Conservation (phyloP, 2,888 invertebrate genomes). For the Megaustenia siamemsis region DNA sequence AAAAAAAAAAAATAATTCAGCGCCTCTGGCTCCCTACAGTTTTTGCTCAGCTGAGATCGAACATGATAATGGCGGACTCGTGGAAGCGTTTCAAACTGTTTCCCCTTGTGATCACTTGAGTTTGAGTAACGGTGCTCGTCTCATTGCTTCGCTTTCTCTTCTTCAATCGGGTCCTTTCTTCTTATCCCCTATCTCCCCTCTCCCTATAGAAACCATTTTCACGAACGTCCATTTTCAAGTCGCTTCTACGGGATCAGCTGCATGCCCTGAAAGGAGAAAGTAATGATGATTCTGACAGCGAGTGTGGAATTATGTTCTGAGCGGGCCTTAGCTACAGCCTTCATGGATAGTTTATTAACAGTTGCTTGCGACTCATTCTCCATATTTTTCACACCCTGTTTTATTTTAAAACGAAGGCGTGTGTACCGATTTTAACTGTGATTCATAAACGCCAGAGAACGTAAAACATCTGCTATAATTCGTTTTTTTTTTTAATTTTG, state of each 20-base stretch:
- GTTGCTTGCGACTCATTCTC: no score
- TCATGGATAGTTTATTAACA: slow-evolving; percentile 16
- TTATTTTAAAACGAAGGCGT: no score
- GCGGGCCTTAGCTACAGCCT: background rate
- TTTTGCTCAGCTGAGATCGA: background rate
- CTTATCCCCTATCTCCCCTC: background rate
- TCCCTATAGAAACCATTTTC: background rate
- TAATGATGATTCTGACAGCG: slow-evolving; percentile 5
- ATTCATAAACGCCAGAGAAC: no score
- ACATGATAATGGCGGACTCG: slow-evolving; percentile 26
- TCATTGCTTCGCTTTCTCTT: background rate
- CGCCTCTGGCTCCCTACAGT: background rate
- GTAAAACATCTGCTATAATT: no score
- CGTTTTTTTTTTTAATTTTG: no score
- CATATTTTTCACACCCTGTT: no score
- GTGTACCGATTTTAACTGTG: no score
- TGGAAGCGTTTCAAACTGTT: slow-evolving; percentile 3
- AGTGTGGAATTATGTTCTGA: slow-evolving; percentile 3
- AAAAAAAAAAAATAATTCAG: no score
- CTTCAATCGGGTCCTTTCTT: background rate
- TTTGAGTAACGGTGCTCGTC: background rate
- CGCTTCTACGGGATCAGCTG: background rate
- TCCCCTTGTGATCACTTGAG: slow-evolving; percentile 6
- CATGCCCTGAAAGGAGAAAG: background rate
- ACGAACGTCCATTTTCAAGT: background rate